Percentiles rank a stretch among this genome's conserved stretches.
phyloP scores from a whole-genome alignment of 2,888 invertebrate genomes.

The Panzeria rudis region DNA sequence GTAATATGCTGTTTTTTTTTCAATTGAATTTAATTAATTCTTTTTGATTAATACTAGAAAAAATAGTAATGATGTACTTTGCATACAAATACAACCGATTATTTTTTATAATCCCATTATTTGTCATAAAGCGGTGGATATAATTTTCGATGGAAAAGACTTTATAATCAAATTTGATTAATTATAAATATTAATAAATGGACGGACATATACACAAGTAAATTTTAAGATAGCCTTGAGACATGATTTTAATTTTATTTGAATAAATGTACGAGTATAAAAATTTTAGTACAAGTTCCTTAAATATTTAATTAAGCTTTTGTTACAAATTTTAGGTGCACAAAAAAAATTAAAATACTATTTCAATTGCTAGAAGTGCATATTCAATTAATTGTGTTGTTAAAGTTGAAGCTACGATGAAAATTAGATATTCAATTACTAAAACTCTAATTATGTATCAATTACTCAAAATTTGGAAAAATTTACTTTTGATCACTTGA shows the following conservation, averaged over 20 bases:
- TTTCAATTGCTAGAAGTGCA: too few species aligned
- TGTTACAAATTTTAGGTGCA: too few species aligned
- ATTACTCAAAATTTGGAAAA: too few species aligned
- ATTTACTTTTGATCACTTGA: too few species aligned
- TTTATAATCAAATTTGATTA: slow-evolving; percentile 35
- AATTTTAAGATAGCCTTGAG: slow-evolving; percentile 40
- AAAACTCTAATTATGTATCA: too few species aligned
- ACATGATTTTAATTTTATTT: slow-evolving; percentile 11
- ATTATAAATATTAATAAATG: slow-evolving; percentile 22
- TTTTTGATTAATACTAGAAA: slow-evolving; percentile 35
- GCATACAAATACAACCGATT: slow-evolving; percentile 43
- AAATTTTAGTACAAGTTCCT: too few species aligned
- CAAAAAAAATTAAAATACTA: too few species aligned
- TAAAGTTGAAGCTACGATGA: too few species aligned
- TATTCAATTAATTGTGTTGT: too few species aligned
- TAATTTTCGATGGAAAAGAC: slow-evolving; percentile 5
- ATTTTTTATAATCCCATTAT: slow-evolving; percentile 28
- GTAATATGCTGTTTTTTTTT: slow-evolving; percentile 5
- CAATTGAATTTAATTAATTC: slow-evolving; percentile 31
- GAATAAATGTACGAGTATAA: neutral
- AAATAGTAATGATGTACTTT: slow-evolving; percentile 13
- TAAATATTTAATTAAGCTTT: too few species aligned
- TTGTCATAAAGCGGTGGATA: slow-evolving; percentile 33
- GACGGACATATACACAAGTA: neutral
- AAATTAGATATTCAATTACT: too few species aligned